A percentile compares a stretch with the other conserved stretches of the same genome.
Evolutionary conservation across 2,888 invertebrate species (phyloP).

Genomic region (Eremobia ochroleuca): DNA sequence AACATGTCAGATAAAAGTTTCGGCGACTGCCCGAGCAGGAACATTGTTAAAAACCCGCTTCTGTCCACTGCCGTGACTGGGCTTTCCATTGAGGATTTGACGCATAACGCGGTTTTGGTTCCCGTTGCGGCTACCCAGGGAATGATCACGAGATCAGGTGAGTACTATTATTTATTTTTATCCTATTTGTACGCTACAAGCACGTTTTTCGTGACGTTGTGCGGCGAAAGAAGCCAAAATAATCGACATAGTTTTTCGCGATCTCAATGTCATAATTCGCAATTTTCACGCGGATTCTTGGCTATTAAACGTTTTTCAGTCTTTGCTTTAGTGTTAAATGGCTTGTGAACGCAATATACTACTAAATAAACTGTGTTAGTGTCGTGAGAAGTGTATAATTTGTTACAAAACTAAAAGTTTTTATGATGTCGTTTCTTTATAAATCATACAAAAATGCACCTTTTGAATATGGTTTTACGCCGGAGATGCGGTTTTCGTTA

Average conservation of each 20-base stretch:
- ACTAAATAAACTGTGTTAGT: conserved; percentile 27
- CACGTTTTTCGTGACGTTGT: conserved; percentile 76
- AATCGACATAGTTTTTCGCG: conserved; percentile 68
- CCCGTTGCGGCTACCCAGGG: conserved; percentile 91
- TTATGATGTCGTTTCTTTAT: conserved; percentile 82
- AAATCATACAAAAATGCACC: conserved; percentile 85
- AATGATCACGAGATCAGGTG: conserved; percentile 84
- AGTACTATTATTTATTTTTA: conserved; percentile 85
- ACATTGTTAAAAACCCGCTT: conserved; percentile 92
- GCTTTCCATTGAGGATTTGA: conserved; percentile 93
- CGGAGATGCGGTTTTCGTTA: conserved; percentile 76
- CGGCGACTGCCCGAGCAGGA: conserved; percentile 85
- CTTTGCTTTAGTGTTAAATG: conserved; percentile 47
- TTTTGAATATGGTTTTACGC: conserved; percentile 82
- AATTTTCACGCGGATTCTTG: conserved; percentile 58
- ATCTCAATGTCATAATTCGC: conserved; percentile 73
- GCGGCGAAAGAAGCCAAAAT: conserved; percentile 71
- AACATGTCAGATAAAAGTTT: conserved; percentile 89
- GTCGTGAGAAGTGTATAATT: conserved; percentile 35
- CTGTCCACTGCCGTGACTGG: conserved; percentile 94
- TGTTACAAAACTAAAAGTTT: conserved; percentile 18
- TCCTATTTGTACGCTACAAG: conserved; percentile 73
- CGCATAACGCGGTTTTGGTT: conserved; percentile 93
- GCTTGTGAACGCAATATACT: conserved; percentile 21
- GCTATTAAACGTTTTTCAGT: conserved; percentile 45